A percentile compares a stretch with the other conserved stretches of the same genome.
These are phyloP conservation scores for Dorcus parallelipipedus DNA, from an alignment of 2,888 invertebrate genomes.

Conservation along the genomic window DNA sequence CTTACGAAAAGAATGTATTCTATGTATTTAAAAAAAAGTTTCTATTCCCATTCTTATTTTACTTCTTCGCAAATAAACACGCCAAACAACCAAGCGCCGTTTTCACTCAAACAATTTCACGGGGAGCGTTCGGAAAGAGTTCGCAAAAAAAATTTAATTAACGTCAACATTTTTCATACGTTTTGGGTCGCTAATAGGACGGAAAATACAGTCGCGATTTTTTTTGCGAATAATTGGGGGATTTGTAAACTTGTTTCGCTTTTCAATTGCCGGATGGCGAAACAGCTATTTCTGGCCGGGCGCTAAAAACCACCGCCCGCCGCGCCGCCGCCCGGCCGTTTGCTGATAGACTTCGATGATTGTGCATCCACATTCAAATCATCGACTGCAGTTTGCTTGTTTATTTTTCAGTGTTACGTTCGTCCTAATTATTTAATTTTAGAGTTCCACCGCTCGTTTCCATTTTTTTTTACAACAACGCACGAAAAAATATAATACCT, in stretches of 20 bases:
- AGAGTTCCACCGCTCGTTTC: no score
- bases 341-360: slow-evolving; percentile 15
- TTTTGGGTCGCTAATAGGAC: neutral
- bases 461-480: no score
- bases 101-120: no score
- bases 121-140: no score
- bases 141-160: neutral
- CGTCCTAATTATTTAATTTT: neutral
- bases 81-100: no score
- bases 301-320: slow-evolving; percentile 6
- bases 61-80: no score
- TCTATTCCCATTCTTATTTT: no score
- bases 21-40: no score
- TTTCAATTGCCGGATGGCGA: slow-evolving; percentile 8
- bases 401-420: neutral
- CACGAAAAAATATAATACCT: no score
- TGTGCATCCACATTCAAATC: slow-evolving; percentile 1
- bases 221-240: slow-evolving; percentile 8
- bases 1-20: no score
- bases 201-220: neutral
- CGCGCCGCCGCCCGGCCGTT: neutral
- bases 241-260: slow-evolving; percentile 15
- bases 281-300: slow-evolving; percentile 16
- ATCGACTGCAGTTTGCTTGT: neutral
- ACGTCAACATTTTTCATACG: neutral